These are phyloP conservation scores for Syndactyla subalaris DNA, from an alignment of 2,797 vertebrate genomes.

Conservation along the genomic window DNA sequence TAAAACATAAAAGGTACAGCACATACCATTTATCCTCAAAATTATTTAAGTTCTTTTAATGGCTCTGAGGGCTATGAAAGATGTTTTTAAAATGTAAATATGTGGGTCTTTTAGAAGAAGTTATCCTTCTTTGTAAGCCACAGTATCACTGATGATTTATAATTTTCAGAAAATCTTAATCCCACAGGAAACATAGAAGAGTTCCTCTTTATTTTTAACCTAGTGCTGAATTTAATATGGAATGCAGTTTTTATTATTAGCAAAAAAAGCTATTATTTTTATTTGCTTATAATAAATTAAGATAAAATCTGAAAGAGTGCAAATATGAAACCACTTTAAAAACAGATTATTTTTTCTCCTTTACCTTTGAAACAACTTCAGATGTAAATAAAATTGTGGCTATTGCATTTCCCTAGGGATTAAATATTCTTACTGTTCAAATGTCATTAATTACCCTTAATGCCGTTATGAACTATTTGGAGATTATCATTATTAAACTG, in stretches of 20 bases:
- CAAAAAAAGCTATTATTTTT: conserved; percentile 41
- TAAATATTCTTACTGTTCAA: conserved; percentile 65
- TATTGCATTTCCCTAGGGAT: conserved; percentile 54
- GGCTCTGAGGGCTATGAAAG: conserved; percentile 46
- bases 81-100: conserved; percentile 65
- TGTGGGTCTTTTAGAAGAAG: background rate
- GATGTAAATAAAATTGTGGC: conserved; percentile 61
- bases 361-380: conserved; percentile 36
- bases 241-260: conserved; percentile 63
- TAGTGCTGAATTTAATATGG: conserved; percentile 51
- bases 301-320: conserved; percentile 41
- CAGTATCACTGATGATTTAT: conserved; percentile 55
- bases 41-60: conserved; percentile 65
- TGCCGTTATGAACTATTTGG: conserved; percentile 68
- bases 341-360: background rate
- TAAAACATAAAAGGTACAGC: conserved; percentile 27
- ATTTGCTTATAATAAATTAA: conserved; percentile 61
- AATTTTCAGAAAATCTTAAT: conserved; percentile 67
- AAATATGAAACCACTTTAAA: conserved; percentile 19
- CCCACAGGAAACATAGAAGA: conserved; percentile 65
- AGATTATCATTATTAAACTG: conserved; percentile 72
- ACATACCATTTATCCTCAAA: conserved; percentile 52
- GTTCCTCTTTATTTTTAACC: conserved; percentile 70
- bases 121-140: conserved; percentile 43
- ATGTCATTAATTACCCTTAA: conserved; percentile 72